These are phyloP conservation scores for Cichlasoma orientale DNA, from an alignment of 2,797 vertebrate genomes.

Conservation along the genomic window DNA sequence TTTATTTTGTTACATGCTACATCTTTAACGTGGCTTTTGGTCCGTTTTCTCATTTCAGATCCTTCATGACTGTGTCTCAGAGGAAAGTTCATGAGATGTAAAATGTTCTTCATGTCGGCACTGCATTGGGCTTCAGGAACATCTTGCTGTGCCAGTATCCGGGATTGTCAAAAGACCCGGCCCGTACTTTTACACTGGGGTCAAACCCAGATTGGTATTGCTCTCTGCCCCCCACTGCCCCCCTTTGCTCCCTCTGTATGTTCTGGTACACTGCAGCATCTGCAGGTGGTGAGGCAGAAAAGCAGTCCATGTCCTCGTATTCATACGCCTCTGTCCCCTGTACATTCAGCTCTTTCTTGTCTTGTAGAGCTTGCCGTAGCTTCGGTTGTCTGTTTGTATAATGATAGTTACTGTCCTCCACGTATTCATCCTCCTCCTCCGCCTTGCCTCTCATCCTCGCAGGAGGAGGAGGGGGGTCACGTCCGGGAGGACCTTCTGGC, in stretches of 20 bases:
- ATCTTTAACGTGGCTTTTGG: constrained; percentile 34
- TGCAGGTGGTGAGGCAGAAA: constrained; percentile 42
- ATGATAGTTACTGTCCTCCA: constrained; percentile 87
- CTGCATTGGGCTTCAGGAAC: constrained; percentile 83
- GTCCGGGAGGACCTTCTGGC: constrained; percentile 42
- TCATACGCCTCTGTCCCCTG: constrained; percentile 75
- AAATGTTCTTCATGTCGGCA: constrained; percentile 81
- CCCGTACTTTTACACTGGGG: constrained; percentile 79
- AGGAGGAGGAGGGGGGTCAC: constrained; percentile 50
- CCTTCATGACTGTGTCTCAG: constrained; percentile 71
- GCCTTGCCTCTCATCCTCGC: constrained; percentile 28
- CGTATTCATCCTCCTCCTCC: constrained; percentile 64
- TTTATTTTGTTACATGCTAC: constrained; percentile 35
- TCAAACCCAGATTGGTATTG: constrained; percentile 45
- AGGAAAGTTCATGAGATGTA: constrained; percentile 17
- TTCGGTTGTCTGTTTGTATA: constrained; percentile 89
- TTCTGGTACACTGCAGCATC: constrained; percentile 77
- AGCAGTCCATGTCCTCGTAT: constrained; percentile 91
- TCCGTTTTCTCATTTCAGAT: constrained; percentile 44
- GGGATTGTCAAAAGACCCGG: constrained; percentile 91
- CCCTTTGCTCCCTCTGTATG: constrained; percentile 59
- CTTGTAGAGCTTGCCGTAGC: constrained; percentile 76
- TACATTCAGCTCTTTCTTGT: constrained; percentile 70
- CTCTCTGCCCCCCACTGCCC: constrained; percentile 11
- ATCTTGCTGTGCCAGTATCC: constrained; percentile 95